phyloP scores from a whole-genome alignment of 2,888 invertebrate genomes.

The Lasioglossum zephyrum region DNA sequence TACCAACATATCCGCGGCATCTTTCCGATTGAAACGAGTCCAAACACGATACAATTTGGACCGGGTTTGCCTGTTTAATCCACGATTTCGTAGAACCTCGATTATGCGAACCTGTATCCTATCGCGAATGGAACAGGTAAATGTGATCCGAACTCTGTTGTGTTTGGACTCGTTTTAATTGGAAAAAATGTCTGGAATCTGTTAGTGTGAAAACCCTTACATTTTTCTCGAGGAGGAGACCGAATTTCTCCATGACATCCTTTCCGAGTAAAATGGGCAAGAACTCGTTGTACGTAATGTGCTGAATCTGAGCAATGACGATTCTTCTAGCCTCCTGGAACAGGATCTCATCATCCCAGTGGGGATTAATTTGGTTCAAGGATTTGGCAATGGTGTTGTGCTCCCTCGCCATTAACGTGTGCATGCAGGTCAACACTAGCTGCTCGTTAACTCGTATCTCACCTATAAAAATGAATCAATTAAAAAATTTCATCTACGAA shows the following conservation, averaged over 20 bases:
- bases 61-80: background rate
- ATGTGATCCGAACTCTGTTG: background rate
- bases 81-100: background rate
- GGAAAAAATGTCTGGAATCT: background rate
- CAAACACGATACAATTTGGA: background rate
- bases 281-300: conserved; percentile 96
- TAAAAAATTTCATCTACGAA: background rate
- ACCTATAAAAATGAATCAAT: conserved; percentile 84
- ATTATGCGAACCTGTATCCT: background rate
- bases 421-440: conserved; percentile 95
- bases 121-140: background rate
- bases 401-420: conserved; percentile 95
- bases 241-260: conserved; percentile 96
- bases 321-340: conserved; percentile 95
- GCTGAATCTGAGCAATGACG: conserved; percentile 94
- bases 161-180: background rate
- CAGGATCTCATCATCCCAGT: conserved; percentile 96
- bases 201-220: conserved; percentile 81
- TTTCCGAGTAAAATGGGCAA: conserved; percentile 94
- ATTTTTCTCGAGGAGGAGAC: conserved; percentile 92
- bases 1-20: background rate
- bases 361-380: conserved; percentile 92
- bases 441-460: conserved; percentile 97
- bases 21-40: background rate
- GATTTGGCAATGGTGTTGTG: conserved; percentile 94